phyloP scores from a whole-genome alignment of 2,888 invertebrate species.

The Diaprepes abbreviatus region DNA sequence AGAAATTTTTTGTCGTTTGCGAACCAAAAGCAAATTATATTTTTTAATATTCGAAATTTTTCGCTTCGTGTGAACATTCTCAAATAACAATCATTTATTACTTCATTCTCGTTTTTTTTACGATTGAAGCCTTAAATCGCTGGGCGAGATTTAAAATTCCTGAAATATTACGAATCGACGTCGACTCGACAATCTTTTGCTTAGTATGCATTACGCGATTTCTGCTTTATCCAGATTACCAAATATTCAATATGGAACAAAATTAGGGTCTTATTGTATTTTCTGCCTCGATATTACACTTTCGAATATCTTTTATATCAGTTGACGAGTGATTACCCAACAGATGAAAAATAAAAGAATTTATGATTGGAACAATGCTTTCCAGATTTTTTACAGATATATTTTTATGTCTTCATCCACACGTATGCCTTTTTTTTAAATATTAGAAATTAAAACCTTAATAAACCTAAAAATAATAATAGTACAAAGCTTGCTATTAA shows the following conservation, averaged over 20 bases:
- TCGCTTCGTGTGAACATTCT: too few species aligned
- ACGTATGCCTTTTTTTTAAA: too few species aligned
- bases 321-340: background rate
- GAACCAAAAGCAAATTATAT: too few species aligned
- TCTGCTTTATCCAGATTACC: conserved; percentile 58
- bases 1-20: too few species aligned
- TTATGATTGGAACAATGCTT: too few species aligned
- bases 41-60: too few species aligned
- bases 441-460: too few species aligned
- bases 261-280: conserved; percentile 61
- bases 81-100: too few species aligned
- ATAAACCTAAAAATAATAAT: too few species aligned
- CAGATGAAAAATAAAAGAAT: background rate
- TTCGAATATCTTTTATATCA: conserved; percentile 22
- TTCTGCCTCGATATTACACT: conserved; percentile 36
- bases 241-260: conserved; percentile 59
- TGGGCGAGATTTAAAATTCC: conserved; percentile 30
- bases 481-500: too few species aligned
- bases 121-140: background rate
- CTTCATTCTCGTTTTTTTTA: background rate
- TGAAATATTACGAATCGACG: conserved; percentile 28
- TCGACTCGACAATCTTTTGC: conserved; percentile 48
- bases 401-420: too few species aligned
- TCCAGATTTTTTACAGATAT: too few species aligned
- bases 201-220: conserved; percentile 56